phyloP scores from a whole-genome alignment of 92 coral and sea anemone species.

The Siderastrea siderea region DNA sequence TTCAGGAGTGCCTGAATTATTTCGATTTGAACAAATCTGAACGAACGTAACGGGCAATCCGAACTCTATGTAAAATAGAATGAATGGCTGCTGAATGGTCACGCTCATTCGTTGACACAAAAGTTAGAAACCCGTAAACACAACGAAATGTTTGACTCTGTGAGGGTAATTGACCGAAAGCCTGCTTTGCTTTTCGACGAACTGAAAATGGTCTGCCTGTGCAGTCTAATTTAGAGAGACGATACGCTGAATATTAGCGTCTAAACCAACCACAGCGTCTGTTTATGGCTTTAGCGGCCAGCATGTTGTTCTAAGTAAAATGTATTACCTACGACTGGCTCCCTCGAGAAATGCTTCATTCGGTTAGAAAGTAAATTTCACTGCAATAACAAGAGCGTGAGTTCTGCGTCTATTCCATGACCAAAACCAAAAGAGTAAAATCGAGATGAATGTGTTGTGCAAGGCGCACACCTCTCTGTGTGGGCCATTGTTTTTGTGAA shows the following conservation, averaged over 20 bases:
- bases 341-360: neutral
- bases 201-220: neutral
- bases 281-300: constrained; percentile 24
- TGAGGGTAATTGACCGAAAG: neutral
- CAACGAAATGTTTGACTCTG: too few relatives aligned
- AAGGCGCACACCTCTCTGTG: neutral
- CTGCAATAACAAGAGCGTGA: too few relatives aligned
- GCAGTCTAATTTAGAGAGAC: neutral
- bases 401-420: too few relatives aligned
- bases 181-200: neutral
- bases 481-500: neutral
- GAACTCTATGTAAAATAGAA: too few relatives aligned
- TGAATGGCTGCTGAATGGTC: neutral
- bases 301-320: neutral
- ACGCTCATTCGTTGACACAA: neutral
- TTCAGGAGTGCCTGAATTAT: too few relatives aligned
- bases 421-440: too few relatives aligned
- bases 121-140: too few relatives aligned
- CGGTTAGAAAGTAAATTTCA: neutral
- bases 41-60: too few relatives aligned
- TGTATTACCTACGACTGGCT: too few relatives aligned
- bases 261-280: constrained; percentile 41
- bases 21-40: too few relatives aligned
- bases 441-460: too few relatives aligned
- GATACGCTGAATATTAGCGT: neutral